These are phyloP conservation scores for Gobius niger DNA, from an alignment of 2,113 vertebrate species.

Conservation along the genomic window DNA sequence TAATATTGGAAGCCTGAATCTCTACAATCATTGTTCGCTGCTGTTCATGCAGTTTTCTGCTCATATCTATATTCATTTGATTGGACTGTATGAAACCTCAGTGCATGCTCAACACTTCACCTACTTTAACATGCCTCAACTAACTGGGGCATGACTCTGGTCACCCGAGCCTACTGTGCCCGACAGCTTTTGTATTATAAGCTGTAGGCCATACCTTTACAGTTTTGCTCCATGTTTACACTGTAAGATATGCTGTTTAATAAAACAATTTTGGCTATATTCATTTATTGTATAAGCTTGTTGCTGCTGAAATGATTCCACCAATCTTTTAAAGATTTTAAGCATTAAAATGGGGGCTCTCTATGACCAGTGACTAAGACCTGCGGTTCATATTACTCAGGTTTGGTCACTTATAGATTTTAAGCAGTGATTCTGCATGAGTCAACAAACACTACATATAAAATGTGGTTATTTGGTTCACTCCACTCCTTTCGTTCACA, in stretches of 20 bases:
- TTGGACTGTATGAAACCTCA: background rate
- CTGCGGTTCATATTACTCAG: background rate
- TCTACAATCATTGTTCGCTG: background rate
- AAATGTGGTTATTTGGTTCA: constrained; percentile 2
- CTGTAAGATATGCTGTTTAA: too few relatives aligned
- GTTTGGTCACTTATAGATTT: background rate
- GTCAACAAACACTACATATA: constrained; percentile 4
- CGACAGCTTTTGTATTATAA: too few relatives aligned
- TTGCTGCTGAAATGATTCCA: too few relatives aligned
- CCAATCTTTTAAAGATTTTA: too few relatives aligned
- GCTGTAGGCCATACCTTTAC: too few relatives aligned
- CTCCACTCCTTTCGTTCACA: background rate
- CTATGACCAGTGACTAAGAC: constrained; percentile 2
- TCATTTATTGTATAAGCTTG: too few relatives aligned
- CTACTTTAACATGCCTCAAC: background rate
- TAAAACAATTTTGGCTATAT: too few relatives aligned
- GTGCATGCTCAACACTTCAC: background rate
- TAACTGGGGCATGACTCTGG: too few relatives aligned
- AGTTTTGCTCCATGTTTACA: too few relatives aligned
- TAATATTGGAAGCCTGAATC: background rate
- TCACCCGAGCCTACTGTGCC: too few relatives aligned
- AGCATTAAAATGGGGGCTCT: background rate
- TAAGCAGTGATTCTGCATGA: background rate
- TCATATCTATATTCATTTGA: background rate
- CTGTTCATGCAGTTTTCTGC: background rate